Percentiles rank a stretch among this genome's conserved stretches.
Evolutionary conservation across 2,113 vertebrate species (phyloP).

Genomic region (Bucco capensis): DNA sequence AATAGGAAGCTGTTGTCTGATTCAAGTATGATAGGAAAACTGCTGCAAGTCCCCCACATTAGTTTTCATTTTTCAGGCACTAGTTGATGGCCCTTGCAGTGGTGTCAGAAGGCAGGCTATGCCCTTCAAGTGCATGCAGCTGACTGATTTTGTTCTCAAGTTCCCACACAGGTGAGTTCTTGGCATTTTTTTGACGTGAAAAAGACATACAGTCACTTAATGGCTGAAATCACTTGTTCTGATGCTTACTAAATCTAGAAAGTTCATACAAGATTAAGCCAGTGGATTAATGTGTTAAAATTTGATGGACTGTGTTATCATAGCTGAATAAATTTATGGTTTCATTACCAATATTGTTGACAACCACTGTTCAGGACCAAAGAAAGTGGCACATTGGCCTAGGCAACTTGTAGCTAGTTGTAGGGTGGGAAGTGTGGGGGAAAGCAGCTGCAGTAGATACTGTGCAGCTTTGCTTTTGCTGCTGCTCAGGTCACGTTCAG

Average conservation of each 20-base stretch:
- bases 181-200: not conserved
- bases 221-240: not conserved
- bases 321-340: not conserved
- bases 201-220: not conserved
- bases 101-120: conserved; percentile 91
- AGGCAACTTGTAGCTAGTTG: not conserved
- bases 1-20: not conserved
- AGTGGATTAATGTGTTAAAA: not conserved
- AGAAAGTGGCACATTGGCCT: accelerated
- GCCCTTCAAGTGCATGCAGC: conserved; percentile 90
- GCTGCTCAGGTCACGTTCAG: not conserved
- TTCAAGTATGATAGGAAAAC: not conserved
- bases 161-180: conserved; percentile 85
- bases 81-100: conserved; percentile 92
- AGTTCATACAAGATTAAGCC: not conserved
- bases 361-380: not conserved
- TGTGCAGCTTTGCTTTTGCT: not conserved
- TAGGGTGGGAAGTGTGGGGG: not conserved
- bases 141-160: conserved; percentile 93
- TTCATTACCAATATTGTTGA: accelerated
- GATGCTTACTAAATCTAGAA: not conserved
- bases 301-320: not conserved
- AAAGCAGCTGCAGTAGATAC: not conserved
- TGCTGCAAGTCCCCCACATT: accelerated
- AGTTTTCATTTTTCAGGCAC: conserved; percentile 71